phyloP scores from a whole-genome alignment of 2,888 invertebrate genomes.

The Spatulosminthurus flaviceps region DNA sequence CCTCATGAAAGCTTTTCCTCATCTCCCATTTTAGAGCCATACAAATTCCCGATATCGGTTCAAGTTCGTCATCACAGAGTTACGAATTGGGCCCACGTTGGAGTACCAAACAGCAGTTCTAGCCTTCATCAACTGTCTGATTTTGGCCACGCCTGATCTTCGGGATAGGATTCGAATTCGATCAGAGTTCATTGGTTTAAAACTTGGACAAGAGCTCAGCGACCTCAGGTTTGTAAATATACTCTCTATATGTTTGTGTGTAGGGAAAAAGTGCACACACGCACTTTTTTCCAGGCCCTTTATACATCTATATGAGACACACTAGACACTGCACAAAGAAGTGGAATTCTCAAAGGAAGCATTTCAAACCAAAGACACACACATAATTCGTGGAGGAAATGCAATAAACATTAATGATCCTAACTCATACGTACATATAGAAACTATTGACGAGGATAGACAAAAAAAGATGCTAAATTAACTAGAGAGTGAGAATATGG shows the following conservation, averaged over 20 bases:
- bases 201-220: conserved; percentile 84
- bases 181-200: conserved; percentile 94
- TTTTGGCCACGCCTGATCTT: conserved; percentile 86
- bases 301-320: background rate
- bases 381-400: background rate
- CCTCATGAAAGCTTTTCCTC: background rate
- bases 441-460: background rate
- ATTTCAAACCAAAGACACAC: background rate
- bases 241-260: no score
- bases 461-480: conserved; percentile 5
- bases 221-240: conserved; percentile 80
- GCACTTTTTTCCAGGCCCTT: conserved; percentile 4
- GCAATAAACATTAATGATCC: conserved; percentile 1
- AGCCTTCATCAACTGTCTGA: conserved; percentile 94
- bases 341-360: background rate
- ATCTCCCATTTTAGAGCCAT: conserved; percentile 74
- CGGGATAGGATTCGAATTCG: conserved; percentile 87
- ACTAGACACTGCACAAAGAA: background rate
- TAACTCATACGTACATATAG: background rate
- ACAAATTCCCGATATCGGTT: conserved; percentile 90
- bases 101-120: conserved; percentile 92
- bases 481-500: background rate
- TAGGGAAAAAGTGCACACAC: conserved; percentile 18
- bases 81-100: conserved; percentile 79
- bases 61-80: conserved; percentile 86